These are phyloP conservation scores for Furnarius figulus DNA, from an alignment of 2,113 vertebrate species.

Conservation along the genomic window DNA sequence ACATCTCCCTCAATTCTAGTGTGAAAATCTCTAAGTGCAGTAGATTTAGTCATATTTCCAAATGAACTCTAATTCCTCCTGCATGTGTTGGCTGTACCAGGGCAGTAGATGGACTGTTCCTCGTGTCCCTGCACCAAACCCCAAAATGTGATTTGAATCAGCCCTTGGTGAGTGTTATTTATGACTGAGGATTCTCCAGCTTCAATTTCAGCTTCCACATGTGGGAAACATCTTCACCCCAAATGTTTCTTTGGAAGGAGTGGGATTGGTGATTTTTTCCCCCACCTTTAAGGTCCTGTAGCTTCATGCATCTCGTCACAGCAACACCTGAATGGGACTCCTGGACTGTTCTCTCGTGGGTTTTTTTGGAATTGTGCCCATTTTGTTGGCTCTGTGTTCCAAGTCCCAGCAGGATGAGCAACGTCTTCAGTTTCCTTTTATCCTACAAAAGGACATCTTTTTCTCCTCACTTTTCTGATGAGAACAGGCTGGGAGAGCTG, in stretches of 20 bases:
- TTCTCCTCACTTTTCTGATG: neutral
- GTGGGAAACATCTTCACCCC: neutral
- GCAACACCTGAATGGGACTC: too few relatives aligned
- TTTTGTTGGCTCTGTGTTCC: neutral
- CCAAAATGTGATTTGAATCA: neutral
- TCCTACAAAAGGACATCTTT: neutral
- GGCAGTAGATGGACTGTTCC: neutral
- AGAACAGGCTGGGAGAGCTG: neutral
- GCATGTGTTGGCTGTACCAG: neutral
- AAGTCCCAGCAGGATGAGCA: neutral
- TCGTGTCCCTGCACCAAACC: neutral
- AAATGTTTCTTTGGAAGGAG: neutral
- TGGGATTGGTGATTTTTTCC: neutral
- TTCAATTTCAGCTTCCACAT: neutral
- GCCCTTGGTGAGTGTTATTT: neutral
- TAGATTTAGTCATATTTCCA: neutral
- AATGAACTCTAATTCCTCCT: neutral
- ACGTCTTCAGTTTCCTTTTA: neutral
- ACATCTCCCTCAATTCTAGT: neutral
- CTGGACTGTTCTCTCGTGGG: neutral
- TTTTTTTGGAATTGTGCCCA: neutral
- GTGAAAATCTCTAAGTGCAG: neutral
- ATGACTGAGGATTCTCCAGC: neutral
- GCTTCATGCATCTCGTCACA: too few relatives aligned
- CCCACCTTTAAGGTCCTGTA: too few relatives aligned